These are phyloP conservation scores for Sceliomorpha sp. DNA, from an alignment of 2,888 invertebrate genomes.

Conservation along the genomic window DNA sequence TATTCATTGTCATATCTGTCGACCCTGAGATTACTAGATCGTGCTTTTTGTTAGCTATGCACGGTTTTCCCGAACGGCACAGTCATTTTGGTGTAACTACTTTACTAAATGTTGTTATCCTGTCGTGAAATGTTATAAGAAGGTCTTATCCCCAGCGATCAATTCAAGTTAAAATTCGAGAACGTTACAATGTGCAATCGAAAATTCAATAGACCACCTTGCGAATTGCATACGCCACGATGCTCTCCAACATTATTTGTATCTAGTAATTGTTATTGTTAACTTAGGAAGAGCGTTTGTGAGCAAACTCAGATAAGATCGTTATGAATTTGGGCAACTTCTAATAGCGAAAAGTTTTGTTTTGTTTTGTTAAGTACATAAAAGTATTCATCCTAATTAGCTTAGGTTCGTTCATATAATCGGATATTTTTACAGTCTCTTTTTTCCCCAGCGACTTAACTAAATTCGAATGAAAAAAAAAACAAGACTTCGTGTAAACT, in stretches of 20 bases:
- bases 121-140: constrained; percentile 29
- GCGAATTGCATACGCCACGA: too few relatives aligned
- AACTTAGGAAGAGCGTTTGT: too few relatives aligned
- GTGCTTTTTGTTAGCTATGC: constrained; percentile 61
- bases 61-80: constrained; percentile 36
- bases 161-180: constrained; percentile 2
- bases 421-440: too few relatives aligned
- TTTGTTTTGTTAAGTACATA: too few relatives aligned
- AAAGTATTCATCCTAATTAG: too few relatives aligned
- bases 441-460: too few relatives aligned
- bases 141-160: constrained; percentile 31
- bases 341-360: too few relatives aligned
- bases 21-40: constrained; percentile 65
- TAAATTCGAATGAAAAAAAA: too few relatives aligned
- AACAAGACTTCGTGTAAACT: constrained; percentile 1
- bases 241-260: constrained; percentile 16
- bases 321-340: too few relatives aligned
- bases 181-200: not conserved
- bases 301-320: too few relatives aligned
- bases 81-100: constrained; percentile 34
- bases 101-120: constrained; percentile 47
- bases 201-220: not conserved
- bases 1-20: constrained; percentile 64
- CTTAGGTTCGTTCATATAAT: too few relatives aligned
- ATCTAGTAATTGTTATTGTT: too few relatives aligned